Percentiles rank a stretch among this genome's conserved stretches.
Evolutionary conservation across 2,113 vertebrate genomes (phyloP).

Genomic region (Falcunculus frontatus): DNA sequence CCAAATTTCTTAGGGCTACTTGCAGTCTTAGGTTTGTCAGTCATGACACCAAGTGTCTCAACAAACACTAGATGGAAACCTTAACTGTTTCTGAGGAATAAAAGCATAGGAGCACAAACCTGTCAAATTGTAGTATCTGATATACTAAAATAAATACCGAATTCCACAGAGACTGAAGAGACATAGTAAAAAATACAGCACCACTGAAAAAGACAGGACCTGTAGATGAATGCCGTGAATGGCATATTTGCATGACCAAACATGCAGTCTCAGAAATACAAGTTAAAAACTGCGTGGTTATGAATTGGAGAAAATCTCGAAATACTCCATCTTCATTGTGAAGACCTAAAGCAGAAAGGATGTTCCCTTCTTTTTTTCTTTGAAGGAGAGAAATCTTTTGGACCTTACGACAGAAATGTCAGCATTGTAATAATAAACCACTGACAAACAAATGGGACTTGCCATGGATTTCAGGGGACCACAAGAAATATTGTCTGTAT

Average conservation of each 20-base stretch:
- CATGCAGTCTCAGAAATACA: not conserved
- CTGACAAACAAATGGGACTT: not conserved
- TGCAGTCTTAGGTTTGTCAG: not conserved
- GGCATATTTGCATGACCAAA: not conserved
- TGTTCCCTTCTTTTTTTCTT: not conserved
- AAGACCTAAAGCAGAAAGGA: not conserved
- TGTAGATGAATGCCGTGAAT: not conserved
- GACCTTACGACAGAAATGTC: not conserved
- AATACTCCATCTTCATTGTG: not conserved
- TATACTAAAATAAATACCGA: not conserved
- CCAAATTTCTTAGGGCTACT: not conserved
- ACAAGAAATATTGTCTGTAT: not conserved
- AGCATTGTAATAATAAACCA: not conserved
- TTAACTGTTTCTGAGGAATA: conserved; percentile 17
- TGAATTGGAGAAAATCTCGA: not conserved
- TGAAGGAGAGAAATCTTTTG: not conserved
- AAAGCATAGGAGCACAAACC: not conserved
- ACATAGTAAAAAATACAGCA: not conserved
- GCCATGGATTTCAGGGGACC: not conserved
- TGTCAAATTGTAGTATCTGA: not conserved
- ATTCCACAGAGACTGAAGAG: not conserved
- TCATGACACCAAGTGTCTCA: not conserved
- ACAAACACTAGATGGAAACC: conserved; percentile 48
- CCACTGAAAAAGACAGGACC: not conserved
- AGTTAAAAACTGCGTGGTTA: not conserved